These are phyloP conservation scores for Lasioglossum albipes DNA, from an alignment of 1,140 invertebrate species.

Conservation along the genomic window DNA sequence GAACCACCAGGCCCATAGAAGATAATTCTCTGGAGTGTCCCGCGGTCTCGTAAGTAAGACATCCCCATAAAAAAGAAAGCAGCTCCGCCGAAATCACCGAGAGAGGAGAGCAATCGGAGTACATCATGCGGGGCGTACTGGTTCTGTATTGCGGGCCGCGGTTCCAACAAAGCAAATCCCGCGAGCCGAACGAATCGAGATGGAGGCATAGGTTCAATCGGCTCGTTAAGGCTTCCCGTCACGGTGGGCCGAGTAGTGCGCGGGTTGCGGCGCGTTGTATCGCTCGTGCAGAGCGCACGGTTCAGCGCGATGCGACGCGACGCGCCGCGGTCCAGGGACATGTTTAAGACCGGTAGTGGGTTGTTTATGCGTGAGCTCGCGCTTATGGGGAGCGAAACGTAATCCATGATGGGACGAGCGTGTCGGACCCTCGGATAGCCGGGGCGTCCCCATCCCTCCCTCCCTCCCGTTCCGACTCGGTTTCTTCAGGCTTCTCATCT, in stretches of 20 bases:
- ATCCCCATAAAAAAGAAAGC: not conserved
- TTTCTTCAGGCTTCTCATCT: conserved; percentile 47
- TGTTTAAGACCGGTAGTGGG: conserved; percentile 71
- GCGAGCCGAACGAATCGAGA: conserved; percentile 40
- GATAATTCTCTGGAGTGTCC: not conserved
- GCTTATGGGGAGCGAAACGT: conserved; percentile 61
- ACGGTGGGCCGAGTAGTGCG: conserved; percentile 24
- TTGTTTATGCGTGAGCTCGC: conserved; percentile 69
- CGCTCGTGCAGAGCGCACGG: no score
- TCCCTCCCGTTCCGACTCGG: not conserved
- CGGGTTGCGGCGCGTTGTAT: not conserved
- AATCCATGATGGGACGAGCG: conserved; percentile 50
- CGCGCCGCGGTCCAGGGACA: conserved; percentile 49
- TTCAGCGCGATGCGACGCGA: no score
- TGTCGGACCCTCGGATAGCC: conserved; percentile 23
- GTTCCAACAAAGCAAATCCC: conserved; percentile 32
- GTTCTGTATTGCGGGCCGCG: not conserved
- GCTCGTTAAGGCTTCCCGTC: conserved; percentile 45
- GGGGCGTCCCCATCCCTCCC: not conserved
- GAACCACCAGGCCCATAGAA: no score
- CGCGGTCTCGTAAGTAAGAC: conserved; percentile 1
- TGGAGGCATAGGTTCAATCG: conserved; percentile 37
- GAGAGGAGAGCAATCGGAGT: not conserved
- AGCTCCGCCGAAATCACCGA: not conserved
- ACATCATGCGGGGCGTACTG: conserved; percentile 1